Base-by-base conservation (phyloP, 2,797 vertebrate genomes). In the Hypotaenidia okinawae region DNA sequence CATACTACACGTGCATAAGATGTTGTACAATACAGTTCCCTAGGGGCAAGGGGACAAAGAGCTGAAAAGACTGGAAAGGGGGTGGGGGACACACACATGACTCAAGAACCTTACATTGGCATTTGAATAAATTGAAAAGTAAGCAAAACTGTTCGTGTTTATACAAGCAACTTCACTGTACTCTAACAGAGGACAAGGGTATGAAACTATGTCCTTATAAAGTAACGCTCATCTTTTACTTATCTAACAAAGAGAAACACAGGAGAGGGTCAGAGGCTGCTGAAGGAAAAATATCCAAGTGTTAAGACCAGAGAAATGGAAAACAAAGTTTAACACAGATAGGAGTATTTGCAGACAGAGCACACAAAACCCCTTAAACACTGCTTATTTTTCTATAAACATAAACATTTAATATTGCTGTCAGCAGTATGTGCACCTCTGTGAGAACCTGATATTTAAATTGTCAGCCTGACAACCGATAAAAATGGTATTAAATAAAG, bases 151-250 rank as follows among this genome's bases (percentile, higher is more conserved):
- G 16, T 78, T 79, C 82, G 0, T 94, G 97, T 98, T 98, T 97
- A 97, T 95, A 95, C 39, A 89, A 95, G 92, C 89, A 88, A 97
- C 92, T 96, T 77, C 61, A 96, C 93, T 97, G 96, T 67, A 83
- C 86, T 96, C 79, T 97, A 93, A 90, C 82, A 80, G 95, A 95
- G 77, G 63, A 96, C 91, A 93, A 85, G 90, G 66, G 83, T 94
- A 96, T 49, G 87, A 95, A 96, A 91, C 85, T 61, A 96, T 97
- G 94, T 81, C 96, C 97, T 97, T 97, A 97, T 97, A 97, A 97
- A 97, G 96, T 95, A 96, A 97, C 49, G 9, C 94, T 97, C 95
- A 97, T 95, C 94, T 95, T 96, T 96, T 93, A 95, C 96, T 97
- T 97, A 96, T 97, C 95, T 96, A 96, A 96, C 90, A 83, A 81